Base-by-base conservation (phyloP, 2,797 vertebrate species). In the Enteromius fasciolatus region DNA sequence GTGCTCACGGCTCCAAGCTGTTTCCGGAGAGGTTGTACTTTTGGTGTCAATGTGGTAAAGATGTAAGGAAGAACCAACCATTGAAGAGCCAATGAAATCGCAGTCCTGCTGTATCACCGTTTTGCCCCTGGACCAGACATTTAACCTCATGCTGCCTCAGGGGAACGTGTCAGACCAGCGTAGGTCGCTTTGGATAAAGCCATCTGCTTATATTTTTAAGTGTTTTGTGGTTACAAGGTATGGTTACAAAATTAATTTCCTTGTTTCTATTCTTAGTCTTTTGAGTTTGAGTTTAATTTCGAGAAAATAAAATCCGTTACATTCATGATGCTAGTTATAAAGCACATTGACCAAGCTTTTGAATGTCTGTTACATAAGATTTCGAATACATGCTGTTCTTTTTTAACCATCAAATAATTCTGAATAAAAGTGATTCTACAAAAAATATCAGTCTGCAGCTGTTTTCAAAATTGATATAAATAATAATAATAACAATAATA, bases 1-100 rank as follows among this genome's bases (percentile, higher is more conserved):
- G 70, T 61, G 48, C 44, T 82, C 23, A 67, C 10, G 23, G 61
- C 80, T 73, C 46, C 69, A 64, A 81, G 80, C 61, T 82, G 72
- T 68, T 82, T 76, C 48, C 28, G 0, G 63, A 82, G 50, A 82
- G 73, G 63, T 68, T 76, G 73, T 76, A 76, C 73, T 76, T 82
- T 82, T 33, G 50, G 18, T 68, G 81, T 50, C 81, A 76, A 36
- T 64, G 81, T 57, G 44, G 73, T 20, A n/a, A 57, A 66, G 72
- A 67, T 1, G 33, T 59, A 14, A 68, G 7, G 36, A 68, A 76
- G 44, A 76, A 46, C n/a, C 50, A 82, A 52, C 63, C 31, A 18
- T 54, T 67, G 11, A 31, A 44, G 36, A 76, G 73, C 50, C 70
- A 76, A 48, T 76, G 18, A 76, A 74, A 81, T 81, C 20, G 25